Conservation (phyloP, 2,113 vertebrate genomes). For the Oryzias woworae region DNA sequence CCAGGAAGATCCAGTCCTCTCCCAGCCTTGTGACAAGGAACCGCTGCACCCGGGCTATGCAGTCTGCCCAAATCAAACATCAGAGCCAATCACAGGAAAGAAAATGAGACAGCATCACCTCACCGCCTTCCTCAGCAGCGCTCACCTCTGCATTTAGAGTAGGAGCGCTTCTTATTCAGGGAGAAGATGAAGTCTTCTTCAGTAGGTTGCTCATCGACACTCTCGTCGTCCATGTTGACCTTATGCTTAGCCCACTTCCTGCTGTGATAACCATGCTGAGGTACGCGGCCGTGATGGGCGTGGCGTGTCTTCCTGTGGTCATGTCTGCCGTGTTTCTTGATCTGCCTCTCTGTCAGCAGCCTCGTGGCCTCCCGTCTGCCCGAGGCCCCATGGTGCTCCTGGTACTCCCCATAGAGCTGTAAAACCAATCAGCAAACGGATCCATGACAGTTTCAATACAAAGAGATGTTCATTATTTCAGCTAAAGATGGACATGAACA, state of each 20-base stretch:
- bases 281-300: conserved; percentile 31
- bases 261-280: conserved; percentile 38
- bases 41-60: conserved; percentile 77
- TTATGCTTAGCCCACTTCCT: conserved; percentile 34
- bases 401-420: conserved; percentile 88
- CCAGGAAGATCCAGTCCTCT: conserved; percentile 95
- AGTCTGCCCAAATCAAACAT: conserved; percentile 73
- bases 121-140: fast-evolving
- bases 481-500: too few relatives aligned
- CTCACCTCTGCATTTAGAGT: conserved; percentile 85
- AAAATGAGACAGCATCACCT: fast-evolving
- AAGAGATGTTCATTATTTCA: too few relatives aligned
- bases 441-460: too few relatives aligned
- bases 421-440: background rate
- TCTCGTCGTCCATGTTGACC: conserved; percentile 36
- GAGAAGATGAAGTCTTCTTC: conserved; percentile 37
- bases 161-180: conserved; percentile 75
- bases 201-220: background rate
- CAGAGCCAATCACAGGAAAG: background rate
- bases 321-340: conserved; percentile 63
- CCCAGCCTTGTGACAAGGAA: conserved; percentile 86
- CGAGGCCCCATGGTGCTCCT: conserved; percentile 78
- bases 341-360: conserved; percentile 74
- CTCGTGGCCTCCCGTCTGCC: conserved; percentile 77
- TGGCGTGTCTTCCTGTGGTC: conserved; percentile 24